Evolutionary conservation across 2,888 invertebrate species (phyloP).

Genomic region (Phortica magna): DNA sequence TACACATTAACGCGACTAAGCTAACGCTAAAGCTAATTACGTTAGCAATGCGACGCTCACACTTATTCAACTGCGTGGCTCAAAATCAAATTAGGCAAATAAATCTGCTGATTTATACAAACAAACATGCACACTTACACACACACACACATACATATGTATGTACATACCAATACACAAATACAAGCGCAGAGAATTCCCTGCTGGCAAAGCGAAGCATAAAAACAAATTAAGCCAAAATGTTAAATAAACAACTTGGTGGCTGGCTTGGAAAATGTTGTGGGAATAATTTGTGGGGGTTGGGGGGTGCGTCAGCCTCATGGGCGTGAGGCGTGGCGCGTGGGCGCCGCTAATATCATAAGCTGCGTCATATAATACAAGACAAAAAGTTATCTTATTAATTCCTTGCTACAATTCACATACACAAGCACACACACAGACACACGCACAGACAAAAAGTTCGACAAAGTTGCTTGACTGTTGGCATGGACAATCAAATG

Average conservation of each 20-base stretch:
- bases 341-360: conserved; percentile 21
- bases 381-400: conserved; percentile 68
- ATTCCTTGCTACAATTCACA: conserved; percentile 56
- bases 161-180: not conserved
- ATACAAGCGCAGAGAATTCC: not conserved
- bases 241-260: conserved; percentile 71
- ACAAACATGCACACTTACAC: conserved; percentile 41
- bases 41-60: conserved; percentile 39
- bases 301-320: not conserved
- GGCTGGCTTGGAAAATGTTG: conserved; percentile 36
- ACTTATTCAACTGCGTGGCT: conserved; percentile 41
- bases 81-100: conserved; percentile 72
- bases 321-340: not conserved
- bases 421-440: conserved; percentile 36
- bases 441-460: conserved; percentile 16
- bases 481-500: conserved; percentile 60
- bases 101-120: conserved; percentile 72
- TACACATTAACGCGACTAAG: conserved; percentile 57
- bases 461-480: not conserved
- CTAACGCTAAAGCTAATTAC: conserved; percentile 60
- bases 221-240: conserved; percentile 72
- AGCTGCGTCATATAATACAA: conserved; percentile 20
- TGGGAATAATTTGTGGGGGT: not conserved
- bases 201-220: conserved; percentile 50
- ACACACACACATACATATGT: not conserved